Evolutionary conservation across 1,140 invertebrate species (phyloP), one percentile per base, ranked within the genome.

Genomic region (Phthorimaea operculella): DNA sequence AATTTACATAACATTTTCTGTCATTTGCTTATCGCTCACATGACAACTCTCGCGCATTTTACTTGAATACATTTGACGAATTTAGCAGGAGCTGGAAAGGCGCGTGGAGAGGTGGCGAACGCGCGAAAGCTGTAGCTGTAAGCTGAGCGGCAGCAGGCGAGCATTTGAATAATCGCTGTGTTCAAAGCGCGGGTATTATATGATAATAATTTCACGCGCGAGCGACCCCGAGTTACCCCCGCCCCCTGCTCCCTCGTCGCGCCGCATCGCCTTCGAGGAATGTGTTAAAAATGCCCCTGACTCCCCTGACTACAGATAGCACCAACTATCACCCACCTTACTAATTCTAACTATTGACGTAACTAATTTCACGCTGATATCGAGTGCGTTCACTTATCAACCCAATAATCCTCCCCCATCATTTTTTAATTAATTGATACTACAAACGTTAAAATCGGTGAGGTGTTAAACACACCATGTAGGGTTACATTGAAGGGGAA

Each of bases 161-260:
- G 65, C 70, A 83, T 80, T 82, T 83, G 77, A 83, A 84, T 84
- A 82, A 82, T 79, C 81, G 62, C 62, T 67, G 62, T 69, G 68
- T 58, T 75, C 72, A 73, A 76, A 76, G 73, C 68, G 47, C 60
- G 64, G 68, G 76, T 78, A 82, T 84, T 84, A 84, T 84, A 81
- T 84, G 79, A 82, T 84, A 84, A 84, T 84, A 82, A 81, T 84
- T 82, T 82, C 74, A 82, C 75, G 79, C 76, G 66, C 72, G 71
- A 76, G 71, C 74, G 72, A 63, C 56, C 76, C 64, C 59, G 59
- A 56, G 64, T 51, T 60, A 59, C 49, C 57, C 21, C 62, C 66
- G 66, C 59, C 45, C 66, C 59, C 55, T 4, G 18, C 21, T 15
- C 15, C 57, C 61, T 55, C 61, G 55, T 54, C 68, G 61, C 66